Evolutionary conservation across 2,888 invertebrate species (phyloP).

Genomic region (Parochlus steinenii): DNA sequence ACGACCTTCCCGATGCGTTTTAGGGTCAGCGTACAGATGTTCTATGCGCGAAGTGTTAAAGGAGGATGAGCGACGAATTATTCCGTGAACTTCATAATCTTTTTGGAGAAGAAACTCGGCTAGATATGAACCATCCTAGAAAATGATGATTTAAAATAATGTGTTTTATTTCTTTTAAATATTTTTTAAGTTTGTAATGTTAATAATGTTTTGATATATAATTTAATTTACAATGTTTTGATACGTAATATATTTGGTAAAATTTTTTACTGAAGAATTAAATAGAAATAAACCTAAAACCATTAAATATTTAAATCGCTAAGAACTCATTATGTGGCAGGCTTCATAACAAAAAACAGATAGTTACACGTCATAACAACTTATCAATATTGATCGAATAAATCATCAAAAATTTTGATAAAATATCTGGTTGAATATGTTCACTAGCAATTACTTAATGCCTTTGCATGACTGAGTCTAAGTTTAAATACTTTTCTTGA

Average conservation of each 20-base stretch:
- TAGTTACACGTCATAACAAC: background rate
- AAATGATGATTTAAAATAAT: constrained; percentile 16
- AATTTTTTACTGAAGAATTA: no score
- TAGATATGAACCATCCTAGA: constrained; percentile 92
- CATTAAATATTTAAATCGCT: background rate
- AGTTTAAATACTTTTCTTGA: constrained; percentile 2
- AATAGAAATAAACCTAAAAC: background rate
- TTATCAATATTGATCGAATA: no score
- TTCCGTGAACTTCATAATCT: constrained; percentile 91
- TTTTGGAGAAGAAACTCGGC: constrained; percentile 85
- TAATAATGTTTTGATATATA: constrained; percentile 4
- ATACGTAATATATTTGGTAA: background rate
- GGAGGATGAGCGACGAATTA: constrained; percentile 83
- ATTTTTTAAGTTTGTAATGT: constrained; percentile 2
- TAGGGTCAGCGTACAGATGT: constrained; percentile 84
- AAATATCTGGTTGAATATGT: no score
- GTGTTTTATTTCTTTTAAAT: constrained; percentile 9
- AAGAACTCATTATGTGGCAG: no score
- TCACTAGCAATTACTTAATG: background rate
- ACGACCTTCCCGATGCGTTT: constrained; percentile 69
- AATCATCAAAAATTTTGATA: no score
- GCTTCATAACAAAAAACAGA: background rate
- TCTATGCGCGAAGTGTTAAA: constrained; percentile 95
- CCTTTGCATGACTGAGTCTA: no score
- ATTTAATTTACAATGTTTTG: constrained; percentile 5